Evolutionary conservation across 2,888 invertebrate species (phyloP), one percentile per base, ranked within the genome.

Genomic region (Spisula solida): DNA sequence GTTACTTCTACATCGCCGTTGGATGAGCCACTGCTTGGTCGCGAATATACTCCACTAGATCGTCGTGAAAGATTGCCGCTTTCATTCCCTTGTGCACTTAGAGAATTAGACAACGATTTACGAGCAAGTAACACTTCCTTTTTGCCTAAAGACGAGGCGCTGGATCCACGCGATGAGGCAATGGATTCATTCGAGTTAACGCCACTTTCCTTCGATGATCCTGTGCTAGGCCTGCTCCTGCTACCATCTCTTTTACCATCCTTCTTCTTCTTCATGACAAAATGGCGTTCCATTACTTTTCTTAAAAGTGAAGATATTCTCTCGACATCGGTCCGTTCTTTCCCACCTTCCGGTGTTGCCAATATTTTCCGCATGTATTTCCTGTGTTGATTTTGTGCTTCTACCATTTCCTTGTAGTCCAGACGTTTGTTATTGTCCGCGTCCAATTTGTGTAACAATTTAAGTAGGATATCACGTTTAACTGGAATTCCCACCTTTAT

Each of bases 241-340:
- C 80, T 80, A 25, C 51, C 47, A 75, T 16, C 16, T 83, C 20
- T 75, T 20, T 18, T 16, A 78, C 70, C 75, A 60, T 20, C 41
- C 0, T 55, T 79, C 14, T 51, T 31, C 29, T 79, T 51, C 41
- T 88, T 88, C 85, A 85, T 85, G 6, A 90, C 55, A 16, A 88
- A 80, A 25, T 82, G 16, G 10, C 48, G 79, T 16, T 86, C 88
- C 92, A 93, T 93, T 20, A 93, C 48, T 48, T 85, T 88, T 51
- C 92, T 48, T 25, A 94, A 48, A 14, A 89, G 85, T 41, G 70
- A 48, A 41, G 92, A 90, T 16, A 93, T 89, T 78, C 88, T 88
- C 55, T 93, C 94, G 6, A 94, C 89, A 70, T 93, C 93, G 4
- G 94, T 93, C 14, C 92, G 81, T 34, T 92, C 92, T 25, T 91